Percentiles rank a stretch among this genome's conserved stretches.
Conservation (phyloP, 2,113 vertebrate genomes). For the Pagrus major region DNA sequence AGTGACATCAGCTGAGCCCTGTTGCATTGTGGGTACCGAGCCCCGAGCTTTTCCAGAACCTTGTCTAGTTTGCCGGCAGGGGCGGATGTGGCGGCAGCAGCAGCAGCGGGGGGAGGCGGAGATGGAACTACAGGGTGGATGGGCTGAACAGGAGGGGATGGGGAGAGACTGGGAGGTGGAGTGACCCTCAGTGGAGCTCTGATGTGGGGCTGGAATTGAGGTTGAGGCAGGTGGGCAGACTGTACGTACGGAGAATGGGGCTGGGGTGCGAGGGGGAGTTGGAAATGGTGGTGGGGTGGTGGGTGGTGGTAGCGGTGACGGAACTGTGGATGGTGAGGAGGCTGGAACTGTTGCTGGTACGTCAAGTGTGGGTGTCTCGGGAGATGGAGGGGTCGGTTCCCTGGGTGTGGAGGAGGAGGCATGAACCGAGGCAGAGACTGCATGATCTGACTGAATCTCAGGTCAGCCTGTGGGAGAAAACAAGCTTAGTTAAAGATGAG, state of each 20-base stretch:
- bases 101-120: not conserved
- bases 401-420: conserved; percentile 56
- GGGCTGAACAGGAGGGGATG: conserved; percentile 46
- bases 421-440: conserved; percentile 38
- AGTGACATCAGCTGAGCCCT: conserved; percentile 89
- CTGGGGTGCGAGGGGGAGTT: not conserved
- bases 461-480: conserved; percentile 61
- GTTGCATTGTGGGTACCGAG: conserved; percentile 89
- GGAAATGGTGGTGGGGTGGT: not conserved
- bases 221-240: not conserved
- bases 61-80: conserved; percentile 88
- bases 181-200: conserved; percentile 25
- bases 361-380: conserved; percentile 20
- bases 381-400: conserved; percentile 72
- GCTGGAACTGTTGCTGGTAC: conserved; percentile 43
- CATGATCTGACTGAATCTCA: conserved; percentile 65
- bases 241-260: not conserved
- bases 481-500: not conserved
- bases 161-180: conserved; percentile 65
- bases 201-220: conserved; percentile 17
- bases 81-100: conserved; percentile 14
- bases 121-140: not conserved
- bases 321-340: conserved; percentile 12
- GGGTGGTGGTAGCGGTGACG: conserved; percentile 6
- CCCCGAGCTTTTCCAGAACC: conserved; percentile 89